Conservation (phyloP, 2,888 invertebrate species). For the Pristionchus maxplancki region DNA sequence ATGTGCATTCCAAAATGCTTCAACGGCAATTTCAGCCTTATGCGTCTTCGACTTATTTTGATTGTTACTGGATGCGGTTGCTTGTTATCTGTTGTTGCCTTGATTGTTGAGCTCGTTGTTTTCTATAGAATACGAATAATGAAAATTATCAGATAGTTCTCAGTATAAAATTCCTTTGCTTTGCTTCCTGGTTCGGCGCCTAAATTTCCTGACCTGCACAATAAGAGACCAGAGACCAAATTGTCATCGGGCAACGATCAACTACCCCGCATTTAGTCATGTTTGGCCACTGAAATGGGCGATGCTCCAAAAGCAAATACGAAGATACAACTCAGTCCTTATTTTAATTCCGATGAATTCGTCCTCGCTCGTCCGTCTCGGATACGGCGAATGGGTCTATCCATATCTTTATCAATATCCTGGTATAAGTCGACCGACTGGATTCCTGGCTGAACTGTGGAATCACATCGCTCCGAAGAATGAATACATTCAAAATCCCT, state of each 20-base stretch:
- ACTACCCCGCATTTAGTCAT: background rate
- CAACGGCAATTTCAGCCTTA: no score
- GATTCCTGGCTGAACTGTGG: background rate
- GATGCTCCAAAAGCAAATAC: background rate
- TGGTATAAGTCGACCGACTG: background rate
- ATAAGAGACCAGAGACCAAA: no score
- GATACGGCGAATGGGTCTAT: background rate
- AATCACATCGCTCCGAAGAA: background rate
- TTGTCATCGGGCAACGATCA: no score
- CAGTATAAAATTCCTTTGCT: no score
- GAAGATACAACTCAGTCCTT: background rate
- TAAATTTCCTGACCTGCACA: no score
- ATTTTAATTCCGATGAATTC: background rate
- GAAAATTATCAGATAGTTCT: no score
- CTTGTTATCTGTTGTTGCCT: background rate
- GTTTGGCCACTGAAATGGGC: background rate
- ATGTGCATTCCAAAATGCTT: no score
- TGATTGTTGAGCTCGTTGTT: background rate
- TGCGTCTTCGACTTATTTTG: background rate
- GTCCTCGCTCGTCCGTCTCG: background rate
- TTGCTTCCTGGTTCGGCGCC: no score
- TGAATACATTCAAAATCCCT: background rate
- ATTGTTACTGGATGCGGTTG: background rate
- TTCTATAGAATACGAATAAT: no score
- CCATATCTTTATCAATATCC: background rate